Evolutionary conservation across 2,113 vertebrate genomes (phyloP), one percentile per base, ranked within the genome.

Genomic region (Chionis minor): DNA sequence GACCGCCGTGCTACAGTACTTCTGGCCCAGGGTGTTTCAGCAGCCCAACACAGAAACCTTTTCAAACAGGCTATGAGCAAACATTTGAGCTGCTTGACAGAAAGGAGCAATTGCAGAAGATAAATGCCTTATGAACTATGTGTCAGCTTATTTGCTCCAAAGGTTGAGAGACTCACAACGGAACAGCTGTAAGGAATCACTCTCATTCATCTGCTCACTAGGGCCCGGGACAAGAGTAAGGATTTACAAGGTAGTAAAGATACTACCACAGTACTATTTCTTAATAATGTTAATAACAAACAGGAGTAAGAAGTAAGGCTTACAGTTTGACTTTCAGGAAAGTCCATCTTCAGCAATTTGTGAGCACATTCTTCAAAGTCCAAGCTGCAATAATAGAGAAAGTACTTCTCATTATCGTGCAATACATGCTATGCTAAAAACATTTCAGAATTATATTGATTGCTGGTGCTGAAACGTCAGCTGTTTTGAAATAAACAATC

Each of bases 321-420:
- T 98, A 99, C 99, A 81, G 99, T 99, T 96, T 99, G 99, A 96
- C 98, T 99, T 11, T 99, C 99, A 4, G 99, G 99, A 90, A 99
- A 99, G 72, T 99, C 99, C 99, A 99, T 99, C 98, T 99, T 99
- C 94, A 99, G 98, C 95, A 99, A 96, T 93, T 99, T 99, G 97
- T 99, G 99, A 84, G 99, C 99, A 52, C 99, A 99, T 97, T 99
- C 99, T 97, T 99, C 99, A 97, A 99, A 99, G 98, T 99, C 99
- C 98, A 99, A 99, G 97, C 99, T 99, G 97, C 56, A 89, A 93
- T 89, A 81, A 97, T 3, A 97, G 93, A 94, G 94, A 72, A 81
- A 70, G 45, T 21, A 56, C 6, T 66, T 79, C 38, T 92, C 35
- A 84, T 63, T 80, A 92, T 62, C 44, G 17, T 69, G 51, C 35